Percentiles rank a stretch among this genome's conserved stretches.
Evolutionary conservation across 2,113 vertebrate genomes (phyloP).

Genomic region (Sprattus sprattus): DNA sequence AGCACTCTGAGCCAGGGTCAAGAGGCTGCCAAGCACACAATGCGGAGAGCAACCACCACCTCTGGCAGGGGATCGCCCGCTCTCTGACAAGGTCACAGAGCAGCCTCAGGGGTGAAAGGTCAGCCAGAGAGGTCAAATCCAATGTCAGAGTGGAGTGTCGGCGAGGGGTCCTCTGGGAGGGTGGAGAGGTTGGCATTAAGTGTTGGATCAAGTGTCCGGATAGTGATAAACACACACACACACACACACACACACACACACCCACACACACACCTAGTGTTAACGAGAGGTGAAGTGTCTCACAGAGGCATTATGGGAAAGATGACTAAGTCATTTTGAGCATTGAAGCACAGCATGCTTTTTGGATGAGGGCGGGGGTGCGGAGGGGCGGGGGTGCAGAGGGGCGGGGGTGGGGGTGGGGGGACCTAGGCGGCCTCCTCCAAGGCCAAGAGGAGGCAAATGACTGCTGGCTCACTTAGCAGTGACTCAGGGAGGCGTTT

Average conservation of each 20-base stretch:
- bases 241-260: too few species aligned
- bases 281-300: neutral
- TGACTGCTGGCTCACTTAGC: neutral
- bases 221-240: too few species aligned
- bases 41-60: neutral
- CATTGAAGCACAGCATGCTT: neutral
- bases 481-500: neutral
- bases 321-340: neutral
- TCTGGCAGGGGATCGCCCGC: neutral
- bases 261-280: too few species aligned
- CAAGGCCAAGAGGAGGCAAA: neutral
- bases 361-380: neutral
- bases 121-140: neutral
- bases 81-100: neutral
- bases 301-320: neutral
- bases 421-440: neutral
- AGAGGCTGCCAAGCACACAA: neutral
- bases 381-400: neutral
- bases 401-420: too few species aligned
- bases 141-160: neutral
- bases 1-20: neutral
- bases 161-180: neutral
- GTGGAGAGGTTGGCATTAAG: neutral
- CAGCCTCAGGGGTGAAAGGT: neutral
- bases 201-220: neutral